Base-by-base conservation (phyloP, 2,797 vertebrate species). In the Gambelia wislizenii region DNA sequence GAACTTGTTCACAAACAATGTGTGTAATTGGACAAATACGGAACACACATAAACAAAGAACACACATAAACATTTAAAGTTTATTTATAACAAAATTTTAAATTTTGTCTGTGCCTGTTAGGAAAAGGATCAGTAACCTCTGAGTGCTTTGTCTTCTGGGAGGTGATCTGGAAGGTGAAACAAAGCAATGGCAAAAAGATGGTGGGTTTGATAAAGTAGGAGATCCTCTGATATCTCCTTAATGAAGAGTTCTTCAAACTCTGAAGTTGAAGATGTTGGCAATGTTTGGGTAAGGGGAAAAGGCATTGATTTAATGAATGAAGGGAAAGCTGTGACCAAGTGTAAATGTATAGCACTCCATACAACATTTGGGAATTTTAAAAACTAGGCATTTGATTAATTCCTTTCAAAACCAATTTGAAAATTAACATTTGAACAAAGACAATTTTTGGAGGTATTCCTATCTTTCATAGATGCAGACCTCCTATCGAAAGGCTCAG, bases 401-500 rank as follows among this genome's bases (percentile, higher is more conserved):
- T 70, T 84, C 47, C 33, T 14, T 72, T 70, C 20, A 54, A 0
- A 84, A 36, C 33, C 20, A 27, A 74, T 20, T 25, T 18, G 39
- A 18, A 69, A 67, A 22, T 10, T 49, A 30, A 20, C 25, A 42
- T 75, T 44, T 3, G 25, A 16, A 27, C 44, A 39, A 39, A 8
- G 54, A 18, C 0, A 10, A 20, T 59, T 33, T 67, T 61, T 18
- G 52, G 25, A 75, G 27, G 39, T 30, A n/a, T 39, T 6, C 52
- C 39, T 85, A 1, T 44, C 27, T 85, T 85, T 59, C 39, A 44
- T 30, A 44, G 54, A 20, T 39, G 54, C 2, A 79, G 90, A 92
- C 81, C 56, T 92, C 92, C 93, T 93, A 94, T 93, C 87, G 89
- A 90, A 92, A n/a, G 90, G 54, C 85, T 94, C 91, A 77, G 81